Evolutionary conservation across 2,113 vertebrate genomes (phyloP).

Genomic region (Castor canadensis): DNA sequence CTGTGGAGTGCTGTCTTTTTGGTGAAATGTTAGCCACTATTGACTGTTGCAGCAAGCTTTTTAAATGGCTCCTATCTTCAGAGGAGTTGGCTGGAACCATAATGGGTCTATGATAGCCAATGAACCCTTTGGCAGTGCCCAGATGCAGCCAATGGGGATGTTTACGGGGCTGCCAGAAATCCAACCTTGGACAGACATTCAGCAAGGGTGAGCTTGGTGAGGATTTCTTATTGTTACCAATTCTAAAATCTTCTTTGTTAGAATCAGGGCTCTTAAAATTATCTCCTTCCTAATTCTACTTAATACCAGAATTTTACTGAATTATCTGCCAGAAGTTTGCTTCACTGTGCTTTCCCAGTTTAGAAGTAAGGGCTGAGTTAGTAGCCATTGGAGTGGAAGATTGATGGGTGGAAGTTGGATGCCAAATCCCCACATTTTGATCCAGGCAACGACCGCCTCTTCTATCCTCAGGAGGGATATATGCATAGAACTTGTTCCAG

Average conservation of each 20-base stretch:
- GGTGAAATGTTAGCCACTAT: conserved; percentile 60
- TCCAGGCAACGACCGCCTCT: neutral
- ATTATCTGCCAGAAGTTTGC: neutral
- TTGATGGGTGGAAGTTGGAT: neutral
- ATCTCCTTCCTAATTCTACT: neutral
- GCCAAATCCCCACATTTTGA: neutral
- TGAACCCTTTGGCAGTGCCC: conserved; percentile 60
- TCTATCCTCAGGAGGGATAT: neutral
- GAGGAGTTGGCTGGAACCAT: neutral
- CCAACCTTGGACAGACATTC: conserved; percentile 44
- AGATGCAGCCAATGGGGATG: conserved; percentile 43
- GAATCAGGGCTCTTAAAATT: neutral
- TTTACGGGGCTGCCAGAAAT: conserved; percentile 65
- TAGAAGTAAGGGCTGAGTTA: neutral
- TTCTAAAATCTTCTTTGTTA: neutral
- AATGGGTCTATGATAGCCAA: conserved; percentile 43
- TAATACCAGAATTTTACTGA: neutral
- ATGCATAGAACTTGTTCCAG: neutral
- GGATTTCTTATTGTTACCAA: conserved; percentile 51
- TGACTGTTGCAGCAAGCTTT: conserved; percentile 63
- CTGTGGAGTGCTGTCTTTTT: neutral
- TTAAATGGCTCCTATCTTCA: conserved; percentile 59
- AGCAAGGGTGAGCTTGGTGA: conserved; percentile 3
- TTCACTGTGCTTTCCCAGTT: neutral
- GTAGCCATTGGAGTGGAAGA: neutral